phyloP scores from a whole-genome alignment of 1,140 invertebrate genomes.

The Drosophila repletoides region DNA sequence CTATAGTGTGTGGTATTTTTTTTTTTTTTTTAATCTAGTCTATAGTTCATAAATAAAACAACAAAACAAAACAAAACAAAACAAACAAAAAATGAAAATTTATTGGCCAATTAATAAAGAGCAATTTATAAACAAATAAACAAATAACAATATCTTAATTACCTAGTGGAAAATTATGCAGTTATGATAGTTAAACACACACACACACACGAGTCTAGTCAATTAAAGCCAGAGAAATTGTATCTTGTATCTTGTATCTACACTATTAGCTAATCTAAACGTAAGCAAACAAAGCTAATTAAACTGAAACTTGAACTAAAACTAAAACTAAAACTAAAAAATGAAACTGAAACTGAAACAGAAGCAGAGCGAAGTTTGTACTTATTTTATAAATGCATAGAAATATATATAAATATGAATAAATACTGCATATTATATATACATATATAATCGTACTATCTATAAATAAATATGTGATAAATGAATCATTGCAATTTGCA shows the following conservation, averaged over 20 bases:
- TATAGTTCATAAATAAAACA: constrained; percentile 68
- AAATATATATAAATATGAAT: constrained; percentile 27
- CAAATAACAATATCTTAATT: constrained; percentile 48
- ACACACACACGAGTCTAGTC: constrained; percentile 55
- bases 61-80: constrained; percentile 4
- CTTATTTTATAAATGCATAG: constrained; percentile 64
- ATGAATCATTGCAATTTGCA: constrained; percentile 35
- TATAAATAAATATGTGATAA: constrained; percentile 76
- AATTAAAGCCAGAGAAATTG: constrained; percentile 65
- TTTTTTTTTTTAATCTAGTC: constrained; percentile 57
- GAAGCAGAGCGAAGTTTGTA: constrained; percentile 43
- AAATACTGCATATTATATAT: constrained; percentile 25
- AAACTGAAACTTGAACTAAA: constrained; percentile 3
- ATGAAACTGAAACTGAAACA: constrained; percentile 1
- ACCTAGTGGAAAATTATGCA: constrained; percentile 56
- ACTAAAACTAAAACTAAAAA: constrained; percentile 5
- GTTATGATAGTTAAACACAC: constrained; percentile 26
- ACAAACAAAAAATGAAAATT: constrained; percentile 18
- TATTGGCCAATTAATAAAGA: constrained; percentile 77
- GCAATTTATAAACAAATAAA: constrained; percentile 60
- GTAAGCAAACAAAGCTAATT: constrained; percentile 19
- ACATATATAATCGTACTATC: constrained; percentile 46
- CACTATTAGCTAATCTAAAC: constrained; percentile 59
- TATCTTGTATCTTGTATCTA: constrained; percentile 56
- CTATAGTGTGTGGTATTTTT: constrained; percentile 1